These are phyloP conservation scores for Opisthograptis luteolata DNA, from an alignment of 2,888 invertebrate species.

Conservation along the genomic window DNA sequence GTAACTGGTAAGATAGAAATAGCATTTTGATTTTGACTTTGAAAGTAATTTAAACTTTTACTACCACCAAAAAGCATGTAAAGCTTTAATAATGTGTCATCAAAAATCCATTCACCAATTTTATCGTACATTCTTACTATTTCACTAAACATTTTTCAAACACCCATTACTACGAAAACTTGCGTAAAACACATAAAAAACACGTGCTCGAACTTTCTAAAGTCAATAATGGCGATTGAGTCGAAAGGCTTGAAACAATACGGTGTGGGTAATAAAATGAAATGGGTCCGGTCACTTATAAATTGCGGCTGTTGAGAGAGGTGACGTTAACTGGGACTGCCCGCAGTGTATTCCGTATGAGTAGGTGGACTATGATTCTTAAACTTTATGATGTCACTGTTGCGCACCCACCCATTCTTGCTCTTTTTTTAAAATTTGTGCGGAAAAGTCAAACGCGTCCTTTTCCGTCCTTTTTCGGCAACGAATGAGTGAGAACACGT, in stretches of 20 bases:
- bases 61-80: not conserved
- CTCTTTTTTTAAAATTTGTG: too few species aligned
- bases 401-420: too few species aligned
- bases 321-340: slow-evolving; percentile 57
- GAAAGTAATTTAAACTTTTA: too few species aligned
- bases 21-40: too few species aligned
- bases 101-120: slow-evolving; percentile 8
- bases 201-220: slow-evolving; percentile 25
- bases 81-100: not conserved
- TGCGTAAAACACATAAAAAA: slow-evolving; percentile 28
- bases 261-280: slow-evolving; percentile 27
- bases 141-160: slow-evolving; percentile 5
- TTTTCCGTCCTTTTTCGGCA: too few species aligned
- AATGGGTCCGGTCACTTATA: slow-evolving; percentile 55
- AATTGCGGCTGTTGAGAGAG: slow-evolving; percentile 59
- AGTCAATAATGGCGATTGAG: slow-evolving; percentile 21
- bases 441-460: too few species aligned
- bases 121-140: slow-evolving; percentile 9
- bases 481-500: too few species aligned
- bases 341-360: slow-evolving; percentile 42
- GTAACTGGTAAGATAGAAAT: too few species aligned
- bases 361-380: slow-evolving; percentile 21
- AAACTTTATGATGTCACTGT: not conserved
- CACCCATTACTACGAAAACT: slow-evolving; percentile 14
- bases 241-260: slow-evolving; percentile 26